Evolutionary conservation across 2,797 vertebrate genomes (phyloP), one percentile per base, ranked within the genome.

Genomic region (Ibycter americanus): DNA sequence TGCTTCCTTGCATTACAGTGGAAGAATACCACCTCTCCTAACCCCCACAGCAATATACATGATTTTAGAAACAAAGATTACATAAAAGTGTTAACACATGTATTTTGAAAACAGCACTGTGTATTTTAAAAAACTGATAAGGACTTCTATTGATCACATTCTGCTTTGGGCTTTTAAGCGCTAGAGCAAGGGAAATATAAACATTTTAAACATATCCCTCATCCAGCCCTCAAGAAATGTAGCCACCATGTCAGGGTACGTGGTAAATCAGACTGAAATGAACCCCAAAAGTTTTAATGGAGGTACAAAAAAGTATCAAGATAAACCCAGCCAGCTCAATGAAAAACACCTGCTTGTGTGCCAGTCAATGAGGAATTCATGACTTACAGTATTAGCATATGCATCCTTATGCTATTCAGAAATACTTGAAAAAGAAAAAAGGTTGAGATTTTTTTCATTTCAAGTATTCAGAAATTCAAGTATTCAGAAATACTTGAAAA

Each of bases 401-500:
- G 7, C 15, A 52, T 82, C 84, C 73, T 96, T 88, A 92, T 34
- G 77, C 83, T 97, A 92, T 81, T 92, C 47, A 96, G 77, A 96
- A 96, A 97, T 70, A 86, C 36, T 87, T 90, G 38, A 87, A 66
- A 95, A 93, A 93, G 67, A 94, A 89, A 85, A 89, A 83, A 96
- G 83, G 32, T 38, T 80, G 29, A 81, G 54, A 89, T 82, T 61
- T 73, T 82, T 87, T 96, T n/a, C n/a, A n/a, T n/a, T n/a, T n/a
- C n/a, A n/a, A n/a, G n/a, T n/a, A n/a, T n/a, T n/a, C n/a, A n/a
- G n/a, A n/a, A n/a, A n/a, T n/a, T n/a, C n/a, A n/a, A n/a, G n/a
- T 97, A 92, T 81, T 92, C 47, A 96, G 77, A 96, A 96, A 97
- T 70, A 86, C 36, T 87, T 90, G 38, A 87, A 66, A 95, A 93